These are phyloP conservation scores for Dendrolimus houi DNA, from an alignment of 2,888 invertebrate species.

Conservation along the genomic window DNA sequence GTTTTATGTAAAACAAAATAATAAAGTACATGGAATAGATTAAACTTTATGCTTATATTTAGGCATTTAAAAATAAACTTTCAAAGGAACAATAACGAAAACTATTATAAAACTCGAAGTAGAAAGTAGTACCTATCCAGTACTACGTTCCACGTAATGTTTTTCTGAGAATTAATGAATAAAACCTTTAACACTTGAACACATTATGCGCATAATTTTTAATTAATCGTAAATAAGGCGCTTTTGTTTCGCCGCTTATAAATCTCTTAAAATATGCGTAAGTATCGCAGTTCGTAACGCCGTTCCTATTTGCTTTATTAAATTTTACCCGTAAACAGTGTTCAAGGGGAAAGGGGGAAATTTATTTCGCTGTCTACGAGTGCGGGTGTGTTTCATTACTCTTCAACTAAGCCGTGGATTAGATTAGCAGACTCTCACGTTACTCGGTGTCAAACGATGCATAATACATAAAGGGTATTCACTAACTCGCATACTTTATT, in stretches of 20 bases:
- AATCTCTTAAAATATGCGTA: conserved; percentile 56
- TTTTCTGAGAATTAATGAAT: too few relatives aligned
- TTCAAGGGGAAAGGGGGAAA: conserved; percentile 42
- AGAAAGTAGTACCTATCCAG: too few relatives aligned
- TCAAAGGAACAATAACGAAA: too few relatives aligned
- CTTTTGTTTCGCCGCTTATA: conserved; percentile 43
- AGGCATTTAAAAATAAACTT: too few relatives aligned
- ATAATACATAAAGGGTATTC: neutral
- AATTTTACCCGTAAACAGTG: conserved; percentile 51
- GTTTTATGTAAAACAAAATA: too few relatives aligned
- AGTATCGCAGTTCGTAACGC: conserved; percentile 41
- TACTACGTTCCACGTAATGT: too few relatives aligned
- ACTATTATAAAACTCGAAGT: too few relatives aligned
- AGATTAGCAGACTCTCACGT: conserved; percentile 38
- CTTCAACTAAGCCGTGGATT: conserved; percentile 40
- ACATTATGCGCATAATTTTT: conserved; percentile 42
- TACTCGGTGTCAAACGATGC: neutral
- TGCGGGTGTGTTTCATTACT: conserved; percentile 44
- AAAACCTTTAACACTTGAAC: conserved; percentile 21
- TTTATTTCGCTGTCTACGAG: conserved; percentile 53
- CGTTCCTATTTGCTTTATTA: conserved; percentile 61
- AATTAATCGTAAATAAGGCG: conserved; percentile 53
- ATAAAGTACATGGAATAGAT: too few relatives aligned
- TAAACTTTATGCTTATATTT: too few relatives aligned
- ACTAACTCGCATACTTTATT: neutral